Conservation (phyloP, 2,113 vertebrate species). For the Ailurus styani region DNA sequence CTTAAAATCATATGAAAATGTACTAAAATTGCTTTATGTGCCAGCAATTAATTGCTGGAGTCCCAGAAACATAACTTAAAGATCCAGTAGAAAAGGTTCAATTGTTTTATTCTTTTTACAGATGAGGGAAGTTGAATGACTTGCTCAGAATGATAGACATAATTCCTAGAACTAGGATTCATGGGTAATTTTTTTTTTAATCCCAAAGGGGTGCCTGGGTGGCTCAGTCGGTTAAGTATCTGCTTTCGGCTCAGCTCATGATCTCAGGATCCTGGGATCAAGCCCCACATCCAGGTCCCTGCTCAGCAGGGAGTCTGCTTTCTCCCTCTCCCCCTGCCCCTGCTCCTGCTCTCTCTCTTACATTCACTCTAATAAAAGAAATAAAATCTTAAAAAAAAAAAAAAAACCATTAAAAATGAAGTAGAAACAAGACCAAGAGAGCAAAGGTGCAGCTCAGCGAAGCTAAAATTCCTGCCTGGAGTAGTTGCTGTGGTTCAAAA, state of each 20-base stretch:
- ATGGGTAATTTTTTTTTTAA: no score
- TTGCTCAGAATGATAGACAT: not conserved
- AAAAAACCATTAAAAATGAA: not conserved
- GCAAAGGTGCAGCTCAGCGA: not conserved
- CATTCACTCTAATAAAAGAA: no score
- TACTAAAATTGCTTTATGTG: not conserved
- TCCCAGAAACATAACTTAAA: not conserved
- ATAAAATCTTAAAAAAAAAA: not conserved
- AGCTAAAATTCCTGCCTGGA: not conserved
- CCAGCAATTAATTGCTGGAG: not conserved
- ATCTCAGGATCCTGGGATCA: no score
- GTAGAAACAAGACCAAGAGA: not conserved
- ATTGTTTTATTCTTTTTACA: not conserved
- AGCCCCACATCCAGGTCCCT: rapidly evolving
- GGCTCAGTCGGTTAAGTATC: no score
- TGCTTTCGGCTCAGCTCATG: no score
- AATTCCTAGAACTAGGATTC: not conserved
- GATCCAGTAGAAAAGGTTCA: not conserved
- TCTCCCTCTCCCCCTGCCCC: no score
- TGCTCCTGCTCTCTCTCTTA: no score
- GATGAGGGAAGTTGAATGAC: not conserved
- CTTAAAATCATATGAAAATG: not conserved
- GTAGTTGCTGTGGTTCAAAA: not conserved
- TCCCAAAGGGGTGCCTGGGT: no score
- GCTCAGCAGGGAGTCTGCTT: no score